Conservation (phyloP, 2,113 vertebrate genomes). For the Silurus glanis region DNA sequence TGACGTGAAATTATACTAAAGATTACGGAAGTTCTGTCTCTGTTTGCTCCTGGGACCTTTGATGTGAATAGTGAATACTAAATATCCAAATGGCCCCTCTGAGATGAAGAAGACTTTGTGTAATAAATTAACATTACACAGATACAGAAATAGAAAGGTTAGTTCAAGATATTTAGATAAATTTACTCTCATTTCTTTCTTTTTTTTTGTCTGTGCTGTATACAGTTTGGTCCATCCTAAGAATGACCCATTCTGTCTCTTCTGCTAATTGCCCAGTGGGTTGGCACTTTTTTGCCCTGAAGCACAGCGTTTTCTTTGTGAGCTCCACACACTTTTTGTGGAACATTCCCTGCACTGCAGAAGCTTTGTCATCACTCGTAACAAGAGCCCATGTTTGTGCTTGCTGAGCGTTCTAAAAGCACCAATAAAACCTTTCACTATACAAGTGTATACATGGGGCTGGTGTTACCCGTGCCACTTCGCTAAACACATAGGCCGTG, state of each 20-base stretch:
- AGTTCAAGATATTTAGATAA: not conserved
- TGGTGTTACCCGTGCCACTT: slow-evolving; percentile 59
- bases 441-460: slow-evolving; percentile 47
- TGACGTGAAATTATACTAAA: not conserved
- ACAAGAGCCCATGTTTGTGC: slow-evolving; percentile 58
- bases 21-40: slow-evolving; percentile 1
- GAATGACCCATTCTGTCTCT: not conserved
- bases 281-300: slow-evolving; percentile 35
- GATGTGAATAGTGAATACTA: slow-evolving; percentile 58
- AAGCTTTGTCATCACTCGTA: slow-evolving; percentile 61
- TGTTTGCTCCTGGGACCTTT: slow-evolving; percentile 16
- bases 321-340: slow-evolving; percentile 55
- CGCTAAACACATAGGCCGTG: slow-evolving; percentile 57
- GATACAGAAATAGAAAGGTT: slow-evolving; percentile 15
- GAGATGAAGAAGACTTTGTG: slow-evolving; percentile 51
- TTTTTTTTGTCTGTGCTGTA: not conserved
- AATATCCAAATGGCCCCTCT: slow-evolving; percentile 49
- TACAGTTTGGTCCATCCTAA: not conserved
- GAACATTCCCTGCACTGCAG: slow-evolving; percentile 56
- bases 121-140: slow-evolving; percentile 56
- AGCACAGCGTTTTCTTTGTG: slow-evolving; percentile 63
- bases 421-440: slow-evolving; percentile 67
- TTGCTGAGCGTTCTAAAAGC: slow-evolving; percentile 72
- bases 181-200: slow-evolving; percentile 39
- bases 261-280: not conserved